Conservation (phyloP, 2,888 invertebrate genomes). For the Schizaphis graminum region DNA sequence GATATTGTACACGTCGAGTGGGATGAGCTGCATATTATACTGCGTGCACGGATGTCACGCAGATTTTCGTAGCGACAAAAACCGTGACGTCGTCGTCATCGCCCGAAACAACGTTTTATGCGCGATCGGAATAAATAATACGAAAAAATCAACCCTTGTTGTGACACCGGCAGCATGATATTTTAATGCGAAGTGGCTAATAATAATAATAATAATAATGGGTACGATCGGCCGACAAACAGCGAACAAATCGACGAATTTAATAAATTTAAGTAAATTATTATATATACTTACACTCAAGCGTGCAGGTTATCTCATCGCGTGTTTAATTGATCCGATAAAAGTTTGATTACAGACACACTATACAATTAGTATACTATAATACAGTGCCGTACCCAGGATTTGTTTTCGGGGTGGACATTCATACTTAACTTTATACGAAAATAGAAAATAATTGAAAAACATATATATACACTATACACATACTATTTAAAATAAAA, state of each 20-base stretch:
- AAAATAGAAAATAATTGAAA: no score
- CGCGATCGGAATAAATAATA: neutral
- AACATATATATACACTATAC: no score
- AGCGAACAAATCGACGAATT: neutral
- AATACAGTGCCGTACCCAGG: no score
- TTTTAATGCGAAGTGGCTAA: neutral
- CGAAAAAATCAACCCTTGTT: neutral
- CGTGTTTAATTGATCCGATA: neutral
- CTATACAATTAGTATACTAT: neutral
- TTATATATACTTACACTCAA: no score
- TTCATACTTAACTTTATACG: no score
- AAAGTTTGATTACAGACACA: neutral
- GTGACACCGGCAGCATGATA: neutral
- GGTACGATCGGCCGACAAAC: neutral
- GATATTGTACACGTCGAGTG: slow-evolving; percentile 40
- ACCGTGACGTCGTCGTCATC: slow-evolving; percentile 3
- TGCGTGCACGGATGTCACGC: slow-evolving; percentile 35
- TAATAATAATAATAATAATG: neutral
- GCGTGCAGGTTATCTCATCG: neutral
- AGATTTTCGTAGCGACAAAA: slow-evolving; percentile 37
- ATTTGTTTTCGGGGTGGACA: no score
- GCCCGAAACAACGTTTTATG: neutral
- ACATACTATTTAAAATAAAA: no score
- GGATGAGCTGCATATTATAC: slow-evolving; percentile 26
- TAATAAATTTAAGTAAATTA: neutral